phyloP scores from a whole-genome alignment of 2,888 invertebrate genomes.

The Heteromurus nitidus region DNA sequence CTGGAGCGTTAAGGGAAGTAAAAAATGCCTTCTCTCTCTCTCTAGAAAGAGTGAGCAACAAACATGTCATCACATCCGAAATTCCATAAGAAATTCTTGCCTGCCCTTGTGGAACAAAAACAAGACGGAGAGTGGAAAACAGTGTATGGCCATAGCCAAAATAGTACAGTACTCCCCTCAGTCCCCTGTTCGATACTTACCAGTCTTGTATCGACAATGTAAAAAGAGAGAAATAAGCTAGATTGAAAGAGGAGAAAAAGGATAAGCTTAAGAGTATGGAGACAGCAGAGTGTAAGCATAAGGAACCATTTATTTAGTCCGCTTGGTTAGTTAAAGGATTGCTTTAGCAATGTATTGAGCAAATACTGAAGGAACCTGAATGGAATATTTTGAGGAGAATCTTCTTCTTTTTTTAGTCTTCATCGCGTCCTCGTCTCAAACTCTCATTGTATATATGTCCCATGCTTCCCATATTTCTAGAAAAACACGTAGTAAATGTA shows the following conservation, averaged over 20 bases:
- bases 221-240: neutral
- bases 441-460: too few relatives aligned
- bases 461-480: neutral
- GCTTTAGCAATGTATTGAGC: slow-evolving; percentile 45
- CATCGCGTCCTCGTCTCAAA: slow-evolving; percentile 4
- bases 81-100: slow-evolving; percentile 6
- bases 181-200: neutral
- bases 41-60: neutral
- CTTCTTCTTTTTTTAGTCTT: slow-evolving; percentile 1
- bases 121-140: neutral
- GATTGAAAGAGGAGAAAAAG: neutral
- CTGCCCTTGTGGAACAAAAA: neutral
- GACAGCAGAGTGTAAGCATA: neutral
- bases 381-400: slow-evolving; percentile 57
- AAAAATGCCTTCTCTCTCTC: too few relatives aligned
- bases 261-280: neutral
- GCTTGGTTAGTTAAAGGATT: slow-evolving; percentile 65
- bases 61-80: slow-evolving; percentile 15
- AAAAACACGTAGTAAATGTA: slow-evolving; percentile 20
- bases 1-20: too few relatives aligned
- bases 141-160: too few relatives aligned
- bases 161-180: too few relatives aligned
- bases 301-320: slow-evolving; percentile 62
- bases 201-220: neutral
- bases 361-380: slow-evolving; percentile 55